A percentile compares a stretch with the other conserved stretches of the same genome.
phyloP scores from a whole-genome alignment of 2,113 vertebrate genomes.

The Aegotheles bennettii region DNA sequence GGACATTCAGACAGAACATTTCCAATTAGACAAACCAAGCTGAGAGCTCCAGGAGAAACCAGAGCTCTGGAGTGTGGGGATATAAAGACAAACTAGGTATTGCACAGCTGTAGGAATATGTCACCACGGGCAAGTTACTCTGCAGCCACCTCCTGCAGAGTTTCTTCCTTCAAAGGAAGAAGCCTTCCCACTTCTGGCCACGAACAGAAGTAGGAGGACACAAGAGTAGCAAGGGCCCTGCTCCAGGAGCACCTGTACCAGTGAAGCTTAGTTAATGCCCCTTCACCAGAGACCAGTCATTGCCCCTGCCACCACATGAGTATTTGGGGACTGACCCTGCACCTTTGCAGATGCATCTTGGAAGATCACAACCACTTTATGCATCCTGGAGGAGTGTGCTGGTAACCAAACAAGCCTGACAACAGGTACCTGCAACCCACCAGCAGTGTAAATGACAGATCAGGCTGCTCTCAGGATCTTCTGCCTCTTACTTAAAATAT shows the following conservation, averaged over 20 bases:
- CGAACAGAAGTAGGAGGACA: background rate
- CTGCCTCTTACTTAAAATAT: background rate
- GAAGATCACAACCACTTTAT: background rate
- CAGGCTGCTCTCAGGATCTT: background rate
- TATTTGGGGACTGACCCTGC: background rate
- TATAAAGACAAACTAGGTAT: background rate
- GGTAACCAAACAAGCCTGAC: background rate
- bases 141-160: background rate
- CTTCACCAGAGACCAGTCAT: background rate
- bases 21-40: background rate
- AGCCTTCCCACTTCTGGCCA: background rate
- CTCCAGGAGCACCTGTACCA: background rate
- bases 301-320: background rate
- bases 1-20: background rate
- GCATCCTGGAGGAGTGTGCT: background rate
- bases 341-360: background rate
- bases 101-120: background rate
- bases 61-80: rapidly evolving
- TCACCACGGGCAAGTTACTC: background rate
- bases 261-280: background rate
- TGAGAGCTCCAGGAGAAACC: background rate
- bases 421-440: background rate
- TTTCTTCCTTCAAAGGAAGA: background rate
- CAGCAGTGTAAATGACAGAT: rapidly evolving
- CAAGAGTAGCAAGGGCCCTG: background rate